Conservation (phyloP, 2,888 invertebrate species). For the Melanostoma mellinum region DNA sequence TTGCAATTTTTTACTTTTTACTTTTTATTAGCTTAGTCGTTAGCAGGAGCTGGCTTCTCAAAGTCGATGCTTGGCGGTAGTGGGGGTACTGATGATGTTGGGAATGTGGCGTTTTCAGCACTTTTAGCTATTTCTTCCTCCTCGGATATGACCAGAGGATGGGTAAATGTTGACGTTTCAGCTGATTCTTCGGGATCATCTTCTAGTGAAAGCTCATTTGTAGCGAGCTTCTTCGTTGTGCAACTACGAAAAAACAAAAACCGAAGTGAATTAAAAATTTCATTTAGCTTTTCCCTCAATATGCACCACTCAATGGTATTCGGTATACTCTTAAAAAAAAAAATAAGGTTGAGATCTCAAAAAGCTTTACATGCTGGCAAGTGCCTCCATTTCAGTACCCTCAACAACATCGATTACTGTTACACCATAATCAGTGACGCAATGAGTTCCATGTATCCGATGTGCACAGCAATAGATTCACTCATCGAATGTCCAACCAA, state of each 20-base stretch:
- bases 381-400: conserved; percentile 97
- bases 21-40: conserved; percentile 76
- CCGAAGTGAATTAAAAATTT: not conserved
- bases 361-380: conserved; percentile 97
- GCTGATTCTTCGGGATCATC: conserved; percentile 76
- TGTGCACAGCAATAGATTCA: conserved; percentile 96
- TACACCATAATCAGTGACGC: conserved; percentile 86
- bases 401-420: conserved; percentile 99
- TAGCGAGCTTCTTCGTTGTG: conserved; percentile 86
- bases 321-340: conserved; percentile 92
- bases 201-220: conserved; percentile 85
- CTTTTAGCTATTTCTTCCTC: conserved; percentile 79
- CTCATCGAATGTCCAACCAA: conserved; percentile 99
- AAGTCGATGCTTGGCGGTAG: conserved; percentile 75
- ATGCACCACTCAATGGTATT: conserved; percentile 98
- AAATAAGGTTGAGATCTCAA: conserved; percentile 93
- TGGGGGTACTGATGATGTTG: conserved; percentile 56
- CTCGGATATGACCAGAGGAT: conserved; percentile 82
- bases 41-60: conserved; percentile 77
- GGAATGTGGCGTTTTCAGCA: conserved; percentile 62
- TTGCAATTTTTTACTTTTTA: conserved; percentile 75
- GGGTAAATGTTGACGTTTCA: conserved; percentile 77
- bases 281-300: conserved; percentile 4
- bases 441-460: conserved; percentile 86
- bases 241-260: conserved; percentile 82